A percentile compares a stretch with the other conserved stretches of the same genome.
Conservation (phyloP, 2,113 vertebrate genomes). For the Calypte anna region DNA sequence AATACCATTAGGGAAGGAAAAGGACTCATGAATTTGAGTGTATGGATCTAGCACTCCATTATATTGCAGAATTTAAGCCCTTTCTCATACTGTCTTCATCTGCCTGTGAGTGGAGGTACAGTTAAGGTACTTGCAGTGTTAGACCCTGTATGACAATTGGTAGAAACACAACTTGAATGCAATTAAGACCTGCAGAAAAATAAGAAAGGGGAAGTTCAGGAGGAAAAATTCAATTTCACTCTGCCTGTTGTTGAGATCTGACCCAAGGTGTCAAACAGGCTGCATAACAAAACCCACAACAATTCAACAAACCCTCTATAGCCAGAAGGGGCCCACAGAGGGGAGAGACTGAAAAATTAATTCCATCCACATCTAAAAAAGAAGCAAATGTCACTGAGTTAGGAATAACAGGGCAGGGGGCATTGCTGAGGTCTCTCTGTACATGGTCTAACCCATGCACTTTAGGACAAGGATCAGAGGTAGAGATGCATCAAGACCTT, state of each 20-base stretch:
- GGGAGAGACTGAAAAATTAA: conserved; percentile 36
- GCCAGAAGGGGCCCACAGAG: neutral
- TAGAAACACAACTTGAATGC: neutral
- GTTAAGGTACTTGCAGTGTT: neutral
- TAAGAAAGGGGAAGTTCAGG: neutral
- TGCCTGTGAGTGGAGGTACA: neutral
- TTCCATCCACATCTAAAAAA: neutral
- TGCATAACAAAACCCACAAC: neutral
- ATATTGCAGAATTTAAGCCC: neutral
- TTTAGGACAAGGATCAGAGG: neutral
- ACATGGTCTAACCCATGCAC: fast-evolving
- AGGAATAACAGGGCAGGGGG: neutral
- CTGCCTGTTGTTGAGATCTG: neutral
- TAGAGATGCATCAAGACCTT: neutral
- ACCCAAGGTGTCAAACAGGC: conserved; percentile 10
- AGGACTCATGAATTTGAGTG: neutral
- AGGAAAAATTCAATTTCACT: conserved; percentile 41
- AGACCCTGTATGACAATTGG: neutral
- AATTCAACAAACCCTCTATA: neutral
- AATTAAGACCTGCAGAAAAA: neutral
- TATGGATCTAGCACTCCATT: neutral
- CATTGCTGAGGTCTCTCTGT: neutral
- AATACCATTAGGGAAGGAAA: neutral
- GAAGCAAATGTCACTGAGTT: conserved; percentile 6
- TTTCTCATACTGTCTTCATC: neutral